Conservation (phyloP, 2,888 invertebrate genomes). For the Scotopteryx bipunctaria region DNA sequence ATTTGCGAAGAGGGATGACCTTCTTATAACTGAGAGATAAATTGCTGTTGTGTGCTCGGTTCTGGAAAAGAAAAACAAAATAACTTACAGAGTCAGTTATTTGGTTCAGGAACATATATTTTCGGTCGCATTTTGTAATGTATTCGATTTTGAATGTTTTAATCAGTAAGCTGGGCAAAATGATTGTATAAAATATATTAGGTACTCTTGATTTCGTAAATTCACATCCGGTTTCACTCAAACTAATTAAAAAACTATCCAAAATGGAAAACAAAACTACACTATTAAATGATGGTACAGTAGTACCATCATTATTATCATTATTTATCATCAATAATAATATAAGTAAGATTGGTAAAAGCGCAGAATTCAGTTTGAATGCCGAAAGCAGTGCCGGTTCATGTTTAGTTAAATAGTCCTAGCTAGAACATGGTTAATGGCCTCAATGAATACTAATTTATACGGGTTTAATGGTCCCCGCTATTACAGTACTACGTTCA, state of each 20-base stretch:
- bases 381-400: conserved; percentile 24
- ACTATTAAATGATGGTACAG: too few relatives aligned
- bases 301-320: too few relatives aligned
- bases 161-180: too few relatives aligned
- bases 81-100: background rate
- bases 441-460: conserved; percentile 79
- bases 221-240: too few relatives aligned
- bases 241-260: too few relatives aligned
- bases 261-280: too few relatives aligned
- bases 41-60: background rate
- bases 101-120: background rate
- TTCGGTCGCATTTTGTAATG: too few relatives aligned
- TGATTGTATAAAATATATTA: too few relatives aligned
- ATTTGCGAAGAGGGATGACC: conserved; percentile 27
- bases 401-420: conserved; percentile 37
- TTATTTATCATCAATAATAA: too few relatives aligned
- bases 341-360: too few relatives aligned
- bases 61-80: conserved; percentile 15
- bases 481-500: conserved; percentile 65
- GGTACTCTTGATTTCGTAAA: too few relatives aligned
- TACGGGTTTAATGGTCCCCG: conserved; percentile 76
- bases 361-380: background rate
- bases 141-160: too few relatives aligned
- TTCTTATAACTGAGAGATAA: conserved; percentile 14
- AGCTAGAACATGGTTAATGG: conserved; percentile 53